Evolutionary conservation across 2,888 invertebrate genomes (phyloP).

Genomic region (Strigamia maritima): DNA sequence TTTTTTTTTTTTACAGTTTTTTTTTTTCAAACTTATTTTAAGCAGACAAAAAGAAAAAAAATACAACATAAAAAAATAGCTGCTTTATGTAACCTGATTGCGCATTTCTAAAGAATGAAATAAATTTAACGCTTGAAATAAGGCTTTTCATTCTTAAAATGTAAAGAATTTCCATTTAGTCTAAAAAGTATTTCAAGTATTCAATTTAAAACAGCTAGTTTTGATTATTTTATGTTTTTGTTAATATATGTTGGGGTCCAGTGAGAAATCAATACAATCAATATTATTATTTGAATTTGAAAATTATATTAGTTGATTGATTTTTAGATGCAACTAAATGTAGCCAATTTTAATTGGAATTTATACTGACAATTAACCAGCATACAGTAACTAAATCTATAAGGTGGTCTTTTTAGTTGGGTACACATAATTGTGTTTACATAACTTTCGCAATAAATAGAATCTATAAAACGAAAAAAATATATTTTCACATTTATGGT

Average conservation of each 20-base stretch:
- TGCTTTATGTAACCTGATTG: not conserved
- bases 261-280: not conserved
- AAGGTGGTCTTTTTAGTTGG: no score
- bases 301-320: no score
- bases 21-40: not conserved
- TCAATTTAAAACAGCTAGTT: not conserved
- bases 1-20: not conserved
- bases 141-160: not conserved
- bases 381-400: no score
- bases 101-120: not conserved
- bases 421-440: no score
- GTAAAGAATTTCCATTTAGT: not conserved
- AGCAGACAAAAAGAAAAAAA: no score
- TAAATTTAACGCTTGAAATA: not conserved
- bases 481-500: no score
- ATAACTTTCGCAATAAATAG: no score
- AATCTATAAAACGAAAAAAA: no score
- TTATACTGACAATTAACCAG: no score
- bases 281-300: not conserved
- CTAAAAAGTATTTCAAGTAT: not conserved
- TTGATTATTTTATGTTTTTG: not conserved
- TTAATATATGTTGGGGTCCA: not conserved
- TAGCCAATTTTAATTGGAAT: no score
- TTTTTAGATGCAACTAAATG: no score
- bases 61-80: no score